phyloP scores from a whole-genome alignment of 1,140 invertebrate genomes.

The Dryas iulia region DNA sequence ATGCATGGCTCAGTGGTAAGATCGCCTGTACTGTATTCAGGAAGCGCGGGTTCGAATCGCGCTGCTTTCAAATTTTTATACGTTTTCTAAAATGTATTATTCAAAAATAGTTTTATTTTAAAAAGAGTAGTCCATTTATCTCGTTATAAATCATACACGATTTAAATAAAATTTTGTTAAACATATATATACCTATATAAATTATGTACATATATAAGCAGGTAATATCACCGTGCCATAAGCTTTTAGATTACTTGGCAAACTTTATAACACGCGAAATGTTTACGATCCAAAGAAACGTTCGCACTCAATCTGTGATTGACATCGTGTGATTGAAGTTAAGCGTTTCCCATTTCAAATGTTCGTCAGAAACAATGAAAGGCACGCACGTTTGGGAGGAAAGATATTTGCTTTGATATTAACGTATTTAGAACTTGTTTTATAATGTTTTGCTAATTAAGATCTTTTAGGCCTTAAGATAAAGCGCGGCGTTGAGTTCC shows the following conservation, averaged over 20 bases:
- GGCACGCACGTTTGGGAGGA: neutral
- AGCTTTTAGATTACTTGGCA: neutral
- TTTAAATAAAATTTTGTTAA: too few species aligned
- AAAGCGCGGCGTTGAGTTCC: too few species aligned
- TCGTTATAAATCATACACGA: too few species aligned
- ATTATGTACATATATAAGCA: neutral
- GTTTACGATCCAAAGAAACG: neutral
- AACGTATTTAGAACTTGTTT: neutral
- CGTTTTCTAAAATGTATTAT: too few species aligned
- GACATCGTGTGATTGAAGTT: neutral
- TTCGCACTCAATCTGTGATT: neutral
- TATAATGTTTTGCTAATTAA: neutral
- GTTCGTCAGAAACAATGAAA: neutral
- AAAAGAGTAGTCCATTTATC: too few species aligned
- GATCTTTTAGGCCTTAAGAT: too few species aligned
- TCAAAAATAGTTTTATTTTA: too few species aligned
- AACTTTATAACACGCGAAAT: neutral
- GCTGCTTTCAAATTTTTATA: too few species aligned
- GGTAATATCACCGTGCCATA: neutral
- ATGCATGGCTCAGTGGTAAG: too few species aligned
- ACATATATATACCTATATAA: too few species aligned
- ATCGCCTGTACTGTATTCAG: too few species aligned
- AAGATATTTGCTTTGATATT: neutral
- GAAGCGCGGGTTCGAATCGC: too few species aligned
- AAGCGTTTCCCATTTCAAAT: neutral